Evolutionary conservation across 2,113 vertebrate species (phyloP).

Genomic region (Proterorhinus semilunaris): DNA sequence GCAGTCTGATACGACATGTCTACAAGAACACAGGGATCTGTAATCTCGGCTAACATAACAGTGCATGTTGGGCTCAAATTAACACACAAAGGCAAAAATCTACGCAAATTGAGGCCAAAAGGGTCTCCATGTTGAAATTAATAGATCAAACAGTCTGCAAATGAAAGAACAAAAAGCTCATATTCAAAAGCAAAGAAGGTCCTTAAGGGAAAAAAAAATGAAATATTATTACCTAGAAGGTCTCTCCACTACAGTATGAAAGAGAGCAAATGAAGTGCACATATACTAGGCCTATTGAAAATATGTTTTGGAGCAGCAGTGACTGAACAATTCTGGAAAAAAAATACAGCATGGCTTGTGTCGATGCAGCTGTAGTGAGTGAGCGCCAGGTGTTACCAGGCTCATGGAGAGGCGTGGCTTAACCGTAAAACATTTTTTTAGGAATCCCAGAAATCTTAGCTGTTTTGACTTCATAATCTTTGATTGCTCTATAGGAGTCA

Average conservation of each 20-base stretch:
- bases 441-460: too few species aligned
- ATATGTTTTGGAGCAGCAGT: neutral
- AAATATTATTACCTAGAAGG: neutral
- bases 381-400: constrained; percentile 2
- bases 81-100: neutral
- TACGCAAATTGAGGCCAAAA: neutral
- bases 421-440: neutral
- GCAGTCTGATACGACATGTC: neutral
- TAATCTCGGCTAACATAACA: neutral
- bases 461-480: too few species aligned
- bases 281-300: neutral
- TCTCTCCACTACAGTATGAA: neutral
- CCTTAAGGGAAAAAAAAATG: neutral
- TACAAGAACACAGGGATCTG: constrained; percentile 7
- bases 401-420: neutral
- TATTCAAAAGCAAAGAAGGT: neutral
- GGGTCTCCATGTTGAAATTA: constrained; percentile 1
- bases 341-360: neutral
- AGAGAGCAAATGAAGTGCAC: neutral
- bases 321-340: neutral
- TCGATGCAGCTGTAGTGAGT: neutral
- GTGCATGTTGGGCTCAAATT: neutral
- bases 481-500: too few species aligned
- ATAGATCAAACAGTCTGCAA: constrained; percentile 1
- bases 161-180: neutral